Evolutionary conservation across 2,113 vertebrate genomes (phyloP), one percentile per base, ranked within the genome.

Genomic region (Oncorhynchus kisutch): DNA sequence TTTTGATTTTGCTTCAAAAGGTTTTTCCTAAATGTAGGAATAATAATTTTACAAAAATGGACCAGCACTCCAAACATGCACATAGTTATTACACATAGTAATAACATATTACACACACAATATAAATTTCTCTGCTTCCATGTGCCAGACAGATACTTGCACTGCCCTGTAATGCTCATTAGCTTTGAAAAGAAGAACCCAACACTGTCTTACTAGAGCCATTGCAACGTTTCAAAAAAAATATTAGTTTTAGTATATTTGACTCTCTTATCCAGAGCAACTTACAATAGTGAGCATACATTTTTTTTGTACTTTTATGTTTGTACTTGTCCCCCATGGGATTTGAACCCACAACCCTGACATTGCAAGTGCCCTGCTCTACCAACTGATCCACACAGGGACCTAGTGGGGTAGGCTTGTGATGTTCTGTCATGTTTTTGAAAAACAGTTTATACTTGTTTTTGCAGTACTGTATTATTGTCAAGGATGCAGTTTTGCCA

Each of bases 1-100:
- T 45, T 65, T 71, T 70, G 67, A 34, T 70, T 70, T 70, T 24
- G n/a, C 48, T 48, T 70, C 39, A 14, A 22, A 48, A 5, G 20
- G 29, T 31, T n/a, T 18, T 18, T 13, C n/a, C 22, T 71, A 48
- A 24, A 25, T 48, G 75, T 74, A 45, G 59, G 39, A 45, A 12
- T 45, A 45, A 45, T 45, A 45, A 68, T 74, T 83, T 78, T 68
- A 75, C 66, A 64, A 57, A 72, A 81, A 5, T 54, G 51, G 51
- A 54, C 51, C 14, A 54, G 16, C 16, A 54, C 51, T 5, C 51
- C 12, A 18, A 54, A 1, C 39, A 11, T 39, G 39, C 39, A 39
- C 39, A 39, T 39, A 39, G 39, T 39, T 39, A 39, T 39, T 45
- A 1, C 39, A 45, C 39, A 45, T 45, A 45, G 39, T 11, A 45